Base-by-base conservation (phyloP, 2,888 invertebrate genomes). In the Pseudococcus jackbeardsleyi region DNA sequence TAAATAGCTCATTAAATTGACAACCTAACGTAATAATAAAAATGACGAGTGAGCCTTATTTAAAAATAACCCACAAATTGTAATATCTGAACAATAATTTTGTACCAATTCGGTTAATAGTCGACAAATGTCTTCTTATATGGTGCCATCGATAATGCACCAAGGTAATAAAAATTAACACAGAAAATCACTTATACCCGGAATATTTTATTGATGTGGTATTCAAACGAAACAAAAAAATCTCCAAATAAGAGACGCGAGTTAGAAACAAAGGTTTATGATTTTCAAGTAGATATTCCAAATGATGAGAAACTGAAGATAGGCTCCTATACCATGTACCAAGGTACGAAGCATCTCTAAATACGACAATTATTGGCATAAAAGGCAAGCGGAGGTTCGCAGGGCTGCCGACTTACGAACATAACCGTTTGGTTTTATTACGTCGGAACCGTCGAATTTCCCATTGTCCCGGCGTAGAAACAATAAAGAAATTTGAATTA, bases 401-500 rank as follows among this genome's bases (percentile, higher is more conserved):
- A n/a, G 54, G 5, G n/a, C 54, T 17, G 12, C 7, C 1, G 86
- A 42, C 8, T 72, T 46, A 33, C 42, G 68, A 86, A 54, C 86
- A 86, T 86, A 86, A 86, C 86, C 86, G 46, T 86, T 68, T 64
- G 22, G 46, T 86, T 86, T 86, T 86, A 86, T 86, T 68, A 86
- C 86, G 68, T 4, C 22, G 85, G 17, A n/a, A 33, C 39, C 15
- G 26, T 64, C 33, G 85, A 33, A 26, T 15, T 54, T 54, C n/a
- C 54, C 54, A 54, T 54, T 54, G 54, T 54, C 3, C 4, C 17
- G 42, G 15, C 8, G 77, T 42, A 26, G 68, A 86, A 86, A 86
- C 86, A 86, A 86, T 54, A 54, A 54, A 86, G 86, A 86, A 68
- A 86, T 86, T 86, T 68, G 86, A 68, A 86, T 86, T 86, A 86